These are phyloP conservation scores for Andrena fulva DNA, from an alignment of 2,888 invertebrate genomes.

Conservation along the genomic window DNA sequence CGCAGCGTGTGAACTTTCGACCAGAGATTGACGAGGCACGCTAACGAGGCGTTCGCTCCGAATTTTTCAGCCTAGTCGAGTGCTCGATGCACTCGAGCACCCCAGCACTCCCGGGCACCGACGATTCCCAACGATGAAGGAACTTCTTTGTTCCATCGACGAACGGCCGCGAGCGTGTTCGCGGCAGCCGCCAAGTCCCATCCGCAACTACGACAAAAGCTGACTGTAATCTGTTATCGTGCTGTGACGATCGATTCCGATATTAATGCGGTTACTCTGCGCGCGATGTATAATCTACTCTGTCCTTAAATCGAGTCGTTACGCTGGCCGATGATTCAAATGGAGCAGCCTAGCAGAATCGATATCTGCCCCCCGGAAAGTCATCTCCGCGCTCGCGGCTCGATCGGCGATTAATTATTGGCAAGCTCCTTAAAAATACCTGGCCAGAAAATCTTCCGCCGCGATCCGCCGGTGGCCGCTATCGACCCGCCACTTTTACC, in stretches of 20 bases:
- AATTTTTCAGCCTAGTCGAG: conserved; percentile 16
- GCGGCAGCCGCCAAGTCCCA: conserved; percentile 7
- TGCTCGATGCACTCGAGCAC: conserved; percentile 7
- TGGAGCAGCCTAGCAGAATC: not conserved
- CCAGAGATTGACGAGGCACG: conserved; percentile 20
- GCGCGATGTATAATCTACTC: not conserved
- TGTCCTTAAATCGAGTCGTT: not conserved
- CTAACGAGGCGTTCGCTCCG: conserved; percentile 35
- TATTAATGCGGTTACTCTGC: conserved; percentile 23
- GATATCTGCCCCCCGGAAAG: not conserved
- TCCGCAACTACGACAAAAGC: conserved; percentile 36
- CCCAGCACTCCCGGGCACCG: not conserved
- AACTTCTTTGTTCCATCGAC: conserved; percentile 47
- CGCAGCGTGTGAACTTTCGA: conserved; percentile 26
- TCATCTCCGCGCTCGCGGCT: not conserved
- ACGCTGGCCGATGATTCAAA: not conserved
- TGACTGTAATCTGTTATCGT: conserved; percentile 60
- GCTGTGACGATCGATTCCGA: conserved; percentile 50
- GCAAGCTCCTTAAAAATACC: not conserved
- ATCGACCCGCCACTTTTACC: conserved; percentile 22
- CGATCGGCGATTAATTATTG: not conserved
- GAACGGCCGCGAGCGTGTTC: conserved; percentile 16
- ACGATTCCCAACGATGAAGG: conserved; percentile 48
- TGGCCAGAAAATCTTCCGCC: not conserved
- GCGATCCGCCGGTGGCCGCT: not conserved